These are phyloP conservation scores for Chrysocyon brachyurus DNA, from an alignment of 2,797 vertebrate genomes.

Conservation along the genomic window DNA sequence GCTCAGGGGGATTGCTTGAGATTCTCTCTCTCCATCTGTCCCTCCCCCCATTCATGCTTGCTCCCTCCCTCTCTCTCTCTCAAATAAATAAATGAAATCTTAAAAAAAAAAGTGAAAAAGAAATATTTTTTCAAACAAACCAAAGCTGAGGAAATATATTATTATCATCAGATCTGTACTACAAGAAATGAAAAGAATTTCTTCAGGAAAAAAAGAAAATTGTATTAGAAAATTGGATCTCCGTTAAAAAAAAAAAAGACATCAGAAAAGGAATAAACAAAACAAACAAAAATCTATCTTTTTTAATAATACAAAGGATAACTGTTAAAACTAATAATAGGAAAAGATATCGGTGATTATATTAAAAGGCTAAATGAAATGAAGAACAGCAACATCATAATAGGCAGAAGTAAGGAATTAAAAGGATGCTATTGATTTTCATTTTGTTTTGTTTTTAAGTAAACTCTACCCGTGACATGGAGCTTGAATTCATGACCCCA, in stretches of 20 bases:
- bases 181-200: constrained; percentile 2
- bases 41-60: neutral
- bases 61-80: neutral
- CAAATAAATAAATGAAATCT: neutral
- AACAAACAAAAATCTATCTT: neutral
- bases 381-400: neutral
- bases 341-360: neutral
- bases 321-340: neutral
- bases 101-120: neutral
- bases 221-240: neutral
- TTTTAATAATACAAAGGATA: neutral
- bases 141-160: neutral
- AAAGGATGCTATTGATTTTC: neutral
- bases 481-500: neutral
- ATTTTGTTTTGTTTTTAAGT: neutral
- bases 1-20: neutral
- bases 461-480: neutral
- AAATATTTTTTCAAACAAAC: neutral
- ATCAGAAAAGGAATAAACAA: constrained; percentile 1
- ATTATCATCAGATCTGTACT: neutral
- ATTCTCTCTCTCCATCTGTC: too few species aligned
- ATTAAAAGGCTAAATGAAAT: neutral
- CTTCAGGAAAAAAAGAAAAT: constrained; percentile 29
- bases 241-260: neutral
- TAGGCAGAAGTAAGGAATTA: neutral